phyloP scores from a whole-genome alignment of 2,113 vertebrate species.

The Phylloscopus trochilus region DNA sequence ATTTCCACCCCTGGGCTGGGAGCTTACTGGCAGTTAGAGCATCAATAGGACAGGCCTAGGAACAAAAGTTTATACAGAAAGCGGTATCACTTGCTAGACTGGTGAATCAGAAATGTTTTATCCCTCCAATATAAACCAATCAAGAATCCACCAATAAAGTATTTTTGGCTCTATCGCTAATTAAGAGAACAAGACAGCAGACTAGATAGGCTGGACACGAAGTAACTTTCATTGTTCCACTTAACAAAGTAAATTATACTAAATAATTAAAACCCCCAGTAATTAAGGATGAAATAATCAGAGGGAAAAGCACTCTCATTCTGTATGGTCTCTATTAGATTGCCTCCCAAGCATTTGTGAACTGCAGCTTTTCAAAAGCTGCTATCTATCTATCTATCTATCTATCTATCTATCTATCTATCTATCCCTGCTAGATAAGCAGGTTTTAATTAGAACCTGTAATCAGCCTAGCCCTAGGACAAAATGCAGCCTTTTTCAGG shows the following conservation, averaged over 20 bases:
- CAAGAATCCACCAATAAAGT: background rate
- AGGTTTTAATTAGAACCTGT: constrained; percentile 9
- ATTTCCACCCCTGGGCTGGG: background rate
- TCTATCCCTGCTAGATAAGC: background rate
- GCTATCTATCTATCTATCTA: background rate
- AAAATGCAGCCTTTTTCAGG: background rate
- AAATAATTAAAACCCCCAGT: background rate
- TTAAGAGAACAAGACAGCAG: background rate
- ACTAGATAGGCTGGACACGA: background rate
- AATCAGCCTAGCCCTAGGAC: background rate
- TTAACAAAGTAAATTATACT: background rate
- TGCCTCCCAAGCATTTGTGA: background rate
- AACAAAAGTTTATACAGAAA: constrained; percentile 16
- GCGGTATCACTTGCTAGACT: background rate
- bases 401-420: background rate
- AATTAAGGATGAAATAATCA: background rate
- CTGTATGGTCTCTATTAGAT: background rate
- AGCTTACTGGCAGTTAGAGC: background rate
- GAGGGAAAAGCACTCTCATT: background rate
- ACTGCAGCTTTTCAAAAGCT: background rate
- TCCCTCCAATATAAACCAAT: background rate
- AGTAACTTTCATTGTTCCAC: background rate
- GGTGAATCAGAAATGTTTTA: background rate
- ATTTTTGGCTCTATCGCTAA: background rate
- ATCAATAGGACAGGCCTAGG: background rate